Conservation (phyloP, 1,140 invertebrate species). For the Ctenoplectra terminalis region DNA sequence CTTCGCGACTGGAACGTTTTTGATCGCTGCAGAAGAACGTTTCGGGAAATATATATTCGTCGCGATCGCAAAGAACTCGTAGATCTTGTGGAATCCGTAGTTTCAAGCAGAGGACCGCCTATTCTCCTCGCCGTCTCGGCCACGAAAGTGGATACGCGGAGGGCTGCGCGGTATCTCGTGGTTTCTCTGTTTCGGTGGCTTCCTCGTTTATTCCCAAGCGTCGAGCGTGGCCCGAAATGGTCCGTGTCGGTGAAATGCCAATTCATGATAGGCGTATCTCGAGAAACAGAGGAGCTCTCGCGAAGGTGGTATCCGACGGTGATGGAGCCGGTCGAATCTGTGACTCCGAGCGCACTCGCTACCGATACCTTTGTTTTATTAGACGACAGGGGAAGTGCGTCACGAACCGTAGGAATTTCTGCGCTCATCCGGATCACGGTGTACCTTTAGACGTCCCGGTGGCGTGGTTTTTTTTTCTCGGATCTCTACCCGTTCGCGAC, state of each 20-base stretch:
- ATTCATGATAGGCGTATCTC: neutral
- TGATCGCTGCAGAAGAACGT: neutral
- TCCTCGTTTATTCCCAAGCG: neutral
- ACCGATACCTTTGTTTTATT: neutral
- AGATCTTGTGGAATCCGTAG: neutral
- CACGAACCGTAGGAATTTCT: neutral
- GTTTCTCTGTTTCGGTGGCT: neutral
- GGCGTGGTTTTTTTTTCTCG: neutral
- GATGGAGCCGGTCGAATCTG: neutral
- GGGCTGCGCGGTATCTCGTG: neutral
- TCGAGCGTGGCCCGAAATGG: neutral
- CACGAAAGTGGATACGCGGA: no score
- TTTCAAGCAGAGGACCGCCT: neutral
- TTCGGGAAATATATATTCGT: neutral
- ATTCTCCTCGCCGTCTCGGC: neutral
- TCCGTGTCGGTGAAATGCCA: slow-evolving; percentile 11
- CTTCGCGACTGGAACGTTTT: neutral
- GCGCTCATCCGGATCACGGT: neutral
- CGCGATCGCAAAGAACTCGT: neutral
- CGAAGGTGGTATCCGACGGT: neutral
- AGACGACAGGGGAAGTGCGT: neutral
- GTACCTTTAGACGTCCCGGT: neutral
- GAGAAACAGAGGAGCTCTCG: neutral
- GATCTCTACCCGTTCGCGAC: neutral
- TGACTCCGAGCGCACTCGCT: neutral